Conservation (phyloP, 2,113 vertebrate species). For the Phylloscopus trochilus region DNA sequence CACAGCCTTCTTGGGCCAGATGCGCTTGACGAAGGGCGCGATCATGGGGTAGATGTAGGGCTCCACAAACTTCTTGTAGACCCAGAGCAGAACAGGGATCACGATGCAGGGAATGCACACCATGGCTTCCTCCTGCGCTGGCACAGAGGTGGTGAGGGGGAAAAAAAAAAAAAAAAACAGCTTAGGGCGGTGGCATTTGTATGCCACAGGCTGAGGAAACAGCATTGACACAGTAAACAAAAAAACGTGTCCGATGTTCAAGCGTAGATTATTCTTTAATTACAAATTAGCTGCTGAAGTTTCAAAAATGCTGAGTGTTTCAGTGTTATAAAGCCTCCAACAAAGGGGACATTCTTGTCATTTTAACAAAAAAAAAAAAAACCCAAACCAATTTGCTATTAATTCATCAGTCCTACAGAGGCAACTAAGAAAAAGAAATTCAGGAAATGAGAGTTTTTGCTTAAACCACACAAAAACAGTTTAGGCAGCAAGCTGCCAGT, state of each 20-base stretch:
- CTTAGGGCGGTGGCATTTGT: background rate
- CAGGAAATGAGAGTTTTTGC: background rate
- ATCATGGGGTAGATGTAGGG: slow-evolving; percentile 89
- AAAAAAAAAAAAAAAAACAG: fast-evolving
- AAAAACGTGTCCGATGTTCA: fast-evolving
- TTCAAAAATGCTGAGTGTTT: fast-evolving
- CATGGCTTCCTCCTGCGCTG: slow-evolving; percentile 70
- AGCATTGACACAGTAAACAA: background rate
- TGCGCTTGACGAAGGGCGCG: slow-evolving; percentile 79
- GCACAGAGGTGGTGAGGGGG: background rate
- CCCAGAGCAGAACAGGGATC: slow-evolving; percentile 92
- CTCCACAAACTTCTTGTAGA: slow-evolving; percentile 96
- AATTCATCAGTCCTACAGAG: background rate
- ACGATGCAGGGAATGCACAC: slow-evolving; percentile 98
- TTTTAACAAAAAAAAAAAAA: background rate
- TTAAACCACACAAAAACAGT: background rate
- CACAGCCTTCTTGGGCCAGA: slow-evolving; percentile 81
- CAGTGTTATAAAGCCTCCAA: background rate
- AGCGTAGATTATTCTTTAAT: background rate
- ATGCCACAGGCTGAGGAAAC: fast-evolving
- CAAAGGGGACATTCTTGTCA: background rate
- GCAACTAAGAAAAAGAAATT: background rate
- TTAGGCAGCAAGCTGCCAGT: background rate
- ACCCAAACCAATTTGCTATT: background rate
- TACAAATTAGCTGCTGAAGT: background rate